phyloP scores from a whole-genome alignment of 1,140 invertebrate species.

The Protaetia brevitarsis region DNA sequence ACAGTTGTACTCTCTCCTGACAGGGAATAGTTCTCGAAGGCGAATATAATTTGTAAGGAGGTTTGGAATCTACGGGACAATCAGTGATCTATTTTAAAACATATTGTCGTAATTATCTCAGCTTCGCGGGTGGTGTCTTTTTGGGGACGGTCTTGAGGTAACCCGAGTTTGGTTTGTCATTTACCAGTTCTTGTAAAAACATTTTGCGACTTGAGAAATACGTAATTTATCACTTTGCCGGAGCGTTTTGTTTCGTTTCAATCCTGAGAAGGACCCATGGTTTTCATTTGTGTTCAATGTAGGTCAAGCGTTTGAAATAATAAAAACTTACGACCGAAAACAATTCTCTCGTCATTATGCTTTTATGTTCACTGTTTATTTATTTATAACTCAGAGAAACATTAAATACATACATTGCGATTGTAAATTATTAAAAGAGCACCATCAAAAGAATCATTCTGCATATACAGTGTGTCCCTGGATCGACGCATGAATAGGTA shows the following conservation, averaged over 20 bases:
- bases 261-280: background rate
- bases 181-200: slow-evolving; percentile 23
- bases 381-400: too few species aligned
- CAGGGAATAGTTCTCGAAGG: background rate
- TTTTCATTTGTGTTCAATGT: slow-evolving; percentile 2
- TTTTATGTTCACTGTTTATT: too few species aligned
- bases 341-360: too few species aligned
- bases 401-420: too few species aligned
- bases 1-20: background rate
- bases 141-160: slow-evolving; percentile 17
- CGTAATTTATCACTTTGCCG: background rate
- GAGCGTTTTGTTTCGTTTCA: background rate
- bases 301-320: background rate
- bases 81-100: slow-evolving; percentile 15
- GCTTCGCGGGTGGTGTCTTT: slow-evolving; percentile 16
- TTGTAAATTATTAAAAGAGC: too few species aligned
- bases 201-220: slow-evolving; percentile 6
- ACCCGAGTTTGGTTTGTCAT: slow-evolving; percentile 20
- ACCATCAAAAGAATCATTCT: too few species aligned
- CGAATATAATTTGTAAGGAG: slow-evolving; percentile 6
- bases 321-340: too few species aligned
- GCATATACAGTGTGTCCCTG: too few species aligned
- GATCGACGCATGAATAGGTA: too few species aligned
- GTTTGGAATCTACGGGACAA: background rate
- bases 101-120: slow-evolving; percentile 12